A percentile compares a stretch with the other conserved stretches of the same genome.
Conservation (phyloP, 30 jellyfish, hydroid and myxozoan species). For the Calvadosia cruxmelitensis region DNA sequence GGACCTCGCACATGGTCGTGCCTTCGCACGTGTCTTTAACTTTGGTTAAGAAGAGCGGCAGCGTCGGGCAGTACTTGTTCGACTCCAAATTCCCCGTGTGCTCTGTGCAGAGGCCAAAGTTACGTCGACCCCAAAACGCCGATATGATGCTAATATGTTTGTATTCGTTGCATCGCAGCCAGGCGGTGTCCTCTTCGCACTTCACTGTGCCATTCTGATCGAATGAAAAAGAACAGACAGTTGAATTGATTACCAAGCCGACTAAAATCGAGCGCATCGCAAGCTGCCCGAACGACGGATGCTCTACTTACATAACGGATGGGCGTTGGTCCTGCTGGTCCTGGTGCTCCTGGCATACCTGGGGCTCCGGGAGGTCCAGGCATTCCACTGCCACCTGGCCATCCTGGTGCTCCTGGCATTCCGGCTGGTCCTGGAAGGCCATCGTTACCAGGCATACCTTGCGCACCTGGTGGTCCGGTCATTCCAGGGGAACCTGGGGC, state of each 20-base stretch:
- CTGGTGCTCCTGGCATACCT: constrained; percentile 98
- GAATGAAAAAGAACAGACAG: not conserved
- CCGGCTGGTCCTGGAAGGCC: constrained; percentile 98
- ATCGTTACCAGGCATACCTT: constrained; percentile 92
- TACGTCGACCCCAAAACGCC: constrained; percentile 99
- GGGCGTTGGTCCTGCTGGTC: constrained; percentile 97
- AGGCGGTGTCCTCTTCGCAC: constrained; percentile 99
- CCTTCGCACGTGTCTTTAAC: constrained; percentile 99
- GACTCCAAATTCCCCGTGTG: constrained; percentile 91
- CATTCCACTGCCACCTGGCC: constrained; percentile 99
- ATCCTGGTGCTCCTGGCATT: constrained; percentile 95
- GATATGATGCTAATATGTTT: constrained; percentile 91
- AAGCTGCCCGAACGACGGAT: not conserved
- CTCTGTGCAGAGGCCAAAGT: constrained; percentile 97
- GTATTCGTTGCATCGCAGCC: constrained; percentile 98
- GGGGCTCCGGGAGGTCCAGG: constrained; percentile 99
- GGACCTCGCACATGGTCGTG: constrained; percentile 97
- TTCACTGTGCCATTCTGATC: constrained; percentile 98
- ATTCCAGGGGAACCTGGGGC: constrained; percentile 83
- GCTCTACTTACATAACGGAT: constrained; percentile 85
- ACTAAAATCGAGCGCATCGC: no score
- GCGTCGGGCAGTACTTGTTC: constrained; percentile 93
- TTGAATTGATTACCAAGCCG: not conserved
- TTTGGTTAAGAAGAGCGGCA: constrained; percentile 90
- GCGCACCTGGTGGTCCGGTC: constrained; percentile 93